phyloP scores from a whole-genome alignment of 2,113 vertebrate species.

The Anhinga anhinga region DNA sequence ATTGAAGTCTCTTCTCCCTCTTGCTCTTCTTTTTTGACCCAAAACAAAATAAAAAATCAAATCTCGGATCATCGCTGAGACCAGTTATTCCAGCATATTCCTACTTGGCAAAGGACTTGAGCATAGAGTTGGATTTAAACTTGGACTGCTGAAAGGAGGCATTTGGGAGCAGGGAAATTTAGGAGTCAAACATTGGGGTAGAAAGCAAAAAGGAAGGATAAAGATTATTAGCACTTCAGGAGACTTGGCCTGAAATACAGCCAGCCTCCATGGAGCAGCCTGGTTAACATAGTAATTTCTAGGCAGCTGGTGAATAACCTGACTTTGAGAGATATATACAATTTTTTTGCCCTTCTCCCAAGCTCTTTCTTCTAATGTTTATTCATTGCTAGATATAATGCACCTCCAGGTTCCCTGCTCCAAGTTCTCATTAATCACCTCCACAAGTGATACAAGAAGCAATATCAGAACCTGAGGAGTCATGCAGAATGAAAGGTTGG shows the following conservation, averaged over 20 bases:
- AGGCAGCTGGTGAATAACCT: not conserved
- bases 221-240: not conserved
- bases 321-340: not conserved
- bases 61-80: not conserved
- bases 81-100: not conserved
- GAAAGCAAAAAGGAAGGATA: not conserved
- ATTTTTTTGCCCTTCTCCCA: not conserved
- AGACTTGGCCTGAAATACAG: not conserved
- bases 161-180: not conserved
- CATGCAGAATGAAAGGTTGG: not conserved
- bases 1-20: not conserved
- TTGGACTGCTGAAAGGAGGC: not conserved
- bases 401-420: not conserved
- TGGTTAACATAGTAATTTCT: not conserved
- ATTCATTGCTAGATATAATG: not conserved
- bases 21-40: not conserved
- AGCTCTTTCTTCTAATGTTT: not conserved
- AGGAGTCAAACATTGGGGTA: not conserved
- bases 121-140: not conserved
- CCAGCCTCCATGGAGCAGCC: not conserved
- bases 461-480: not conserved
- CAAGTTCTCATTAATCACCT: not conserved
- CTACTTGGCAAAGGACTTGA: not conserved
- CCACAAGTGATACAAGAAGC: not conserved
- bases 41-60: not conserved